Conservation (phyloP, 2,888 invertebrate species). For the Drosophila flavopinicola region DNA sequence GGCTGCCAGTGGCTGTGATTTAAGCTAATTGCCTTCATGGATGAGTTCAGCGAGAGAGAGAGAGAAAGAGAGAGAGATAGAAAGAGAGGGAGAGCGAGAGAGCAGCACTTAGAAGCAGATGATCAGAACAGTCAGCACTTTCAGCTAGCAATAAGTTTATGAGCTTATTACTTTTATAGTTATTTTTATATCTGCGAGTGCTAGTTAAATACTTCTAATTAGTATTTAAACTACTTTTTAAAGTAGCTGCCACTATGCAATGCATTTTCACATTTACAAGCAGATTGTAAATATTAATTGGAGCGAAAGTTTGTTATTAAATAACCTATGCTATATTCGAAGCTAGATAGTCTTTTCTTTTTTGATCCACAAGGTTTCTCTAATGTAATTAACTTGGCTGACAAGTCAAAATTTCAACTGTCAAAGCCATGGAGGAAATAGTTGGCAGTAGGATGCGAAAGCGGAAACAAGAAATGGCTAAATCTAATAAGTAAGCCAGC, state of each 20-base stretch:
- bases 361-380: too few relatives aligned
- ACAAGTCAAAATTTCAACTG: slow-evolving; percentile 15
- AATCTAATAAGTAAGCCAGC: slow-evolving; percentile 66
- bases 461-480: slow-evolving; percentile 29
- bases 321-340: too few relatives aligned
- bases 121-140: slow-evolving; percentile 9
- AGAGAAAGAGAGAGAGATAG: not conserved
- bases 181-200: not conserved
- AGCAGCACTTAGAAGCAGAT: not conserved
- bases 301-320: too few relatives aligned
- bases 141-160: slow-evolving; percentile 11
- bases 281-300: too few relatives aligned
- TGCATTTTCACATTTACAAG: too few relatives aligned
- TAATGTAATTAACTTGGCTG: slow-evolving; percentile 15
- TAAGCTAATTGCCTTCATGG: slow-evolving; percentile 66
- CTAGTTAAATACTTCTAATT: slow-evolving; percentile 6
- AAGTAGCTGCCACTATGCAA: too few relatives aligned
- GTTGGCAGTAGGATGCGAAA: slow-evolving; percentile 8
- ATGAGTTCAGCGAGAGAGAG: not conserved
- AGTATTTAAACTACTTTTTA: too few relatives aligned
- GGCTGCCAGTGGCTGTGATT: slow-evolving; percentile 61
- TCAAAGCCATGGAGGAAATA: slow-evolving; percentile 28
- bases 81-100: not conserved
- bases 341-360: too few relatives aligned
- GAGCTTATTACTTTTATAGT: not conserved